Base-by-base conservation (phyloP, 2,888 invertebrate species). In the Griposia aprilina region DNA sequence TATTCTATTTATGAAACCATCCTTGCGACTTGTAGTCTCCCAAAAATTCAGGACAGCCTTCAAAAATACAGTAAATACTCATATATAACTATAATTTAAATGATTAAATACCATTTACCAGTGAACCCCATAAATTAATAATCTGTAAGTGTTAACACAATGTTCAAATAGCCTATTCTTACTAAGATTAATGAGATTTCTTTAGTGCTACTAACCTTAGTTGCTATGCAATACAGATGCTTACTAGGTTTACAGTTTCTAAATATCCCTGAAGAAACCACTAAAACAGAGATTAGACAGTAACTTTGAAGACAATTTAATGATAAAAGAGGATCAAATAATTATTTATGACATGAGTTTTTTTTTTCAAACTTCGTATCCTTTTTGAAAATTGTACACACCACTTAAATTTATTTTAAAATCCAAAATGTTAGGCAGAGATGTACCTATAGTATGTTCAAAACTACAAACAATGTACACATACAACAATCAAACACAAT, bases 81-180 rank as follows among this genome's bases (percentile, higher is more conserved):
- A 4, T 15, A 23, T 48, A 36, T 10, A 67, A n/a, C 1, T 8
- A 10, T 68, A 23, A 26, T 17, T 26, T 26, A 26, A 50, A 50
- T 3, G 55, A 20, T 17, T 66, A n/a, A n/a, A 48, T 26, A 26
- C 26, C 6, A 26, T 26, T 45, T n/a, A 15, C 7, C 5, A 36
- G 30, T n/a, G 1, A 2, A 30, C 20, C 6, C 3, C 0, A 26
- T 17, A 10, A 23, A 52, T 76, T 23, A 30, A n/a, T 50, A 36
- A 57, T 75, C 10, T 62, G 48, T 10, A n/a, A 30, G 62, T n/a
- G 26, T 50, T 36, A 36, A n/a, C 7, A 50, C 7, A 2, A 3
- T 45, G 10, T 23, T 74, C n/a, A 48, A 15, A n/a, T 36, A 48
- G 30, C 5, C 62, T 23, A 50, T 77, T 77, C 20, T 60, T n/a